Conservation (phyloP, 2,113 vertebrate species). For the Glaucidium brasilianum region DNA sequence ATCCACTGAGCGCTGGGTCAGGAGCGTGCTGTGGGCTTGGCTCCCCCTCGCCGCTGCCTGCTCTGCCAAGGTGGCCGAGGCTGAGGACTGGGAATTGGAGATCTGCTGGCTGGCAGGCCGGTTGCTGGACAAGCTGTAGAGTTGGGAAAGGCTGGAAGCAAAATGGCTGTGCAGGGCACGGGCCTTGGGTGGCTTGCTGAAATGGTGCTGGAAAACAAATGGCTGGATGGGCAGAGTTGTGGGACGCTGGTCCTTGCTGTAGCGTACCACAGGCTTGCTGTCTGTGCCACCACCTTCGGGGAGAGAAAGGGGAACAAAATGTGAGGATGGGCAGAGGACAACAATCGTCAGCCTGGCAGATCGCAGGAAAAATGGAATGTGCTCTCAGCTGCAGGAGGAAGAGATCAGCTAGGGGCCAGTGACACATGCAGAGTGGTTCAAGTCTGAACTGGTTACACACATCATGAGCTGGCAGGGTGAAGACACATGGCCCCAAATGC, state of each 20-base stretch:
- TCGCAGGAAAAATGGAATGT: background rate
- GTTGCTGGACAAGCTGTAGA: constrained; percentile 78
- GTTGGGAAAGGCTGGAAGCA: constrained; percentile 79
- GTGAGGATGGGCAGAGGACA: background rate
- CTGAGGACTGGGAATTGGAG: constrained; percentile 39
- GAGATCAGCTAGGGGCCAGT: background rate
- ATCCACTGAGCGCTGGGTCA: background rate
- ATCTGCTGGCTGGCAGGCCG: constrained; percentile 63
- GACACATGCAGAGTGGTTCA: background rate
- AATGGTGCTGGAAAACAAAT: constrained; percentile 96
- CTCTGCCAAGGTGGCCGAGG: background rate
- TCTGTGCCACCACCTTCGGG: constrained; percentile 80
- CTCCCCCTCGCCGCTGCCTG: background rate
- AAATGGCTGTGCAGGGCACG: constrained; percentile 85
- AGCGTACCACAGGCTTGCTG: constrained; percentile 81
- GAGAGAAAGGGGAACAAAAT: background rate
- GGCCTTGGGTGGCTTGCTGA: constrained; percentile 83
- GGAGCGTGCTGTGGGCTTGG: background rate
- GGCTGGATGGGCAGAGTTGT: constrained; percentile 97
- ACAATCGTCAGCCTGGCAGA: background rate
- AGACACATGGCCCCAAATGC: background rate
- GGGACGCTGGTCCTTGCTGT: constrained; percentile 95
- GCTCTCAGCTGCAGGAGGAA: background rate
- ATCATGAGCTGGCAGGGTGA: background rate
- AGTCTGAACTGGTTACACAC: background rate